Conservation (phyloP, 2,797 vertebrate species). For the Propithecus deckenii region DNA sequence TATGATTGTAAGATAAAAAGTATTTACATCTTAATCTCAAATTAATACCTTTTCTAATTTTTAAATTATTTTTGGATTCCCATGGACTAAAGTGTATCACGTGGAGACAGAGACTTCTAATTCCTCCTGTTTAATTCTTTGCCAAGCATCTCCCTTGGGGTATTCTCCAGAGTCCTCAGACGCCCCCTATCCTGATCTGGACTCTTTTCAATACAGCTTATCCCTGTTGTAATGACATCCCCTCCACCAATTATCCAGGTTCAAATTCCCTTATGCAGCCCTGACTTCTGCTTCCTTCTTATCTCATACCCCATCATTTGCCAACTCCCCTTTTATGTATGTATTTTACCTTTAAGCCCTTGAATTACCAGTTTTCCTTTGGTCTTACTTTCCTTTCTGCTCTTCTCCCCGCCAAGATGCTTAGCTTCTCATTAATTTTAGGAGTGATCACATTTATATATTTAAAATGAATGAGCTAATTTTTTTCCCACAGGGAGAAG, state of each 20-base stretch:
- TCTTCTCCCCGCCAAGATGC: background rate
- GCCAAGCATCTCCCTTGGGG: background rate
- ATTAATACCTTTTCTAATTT: background rate
- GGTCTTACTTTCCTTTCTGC: background rate
- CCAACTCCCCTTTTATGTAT: background rate
- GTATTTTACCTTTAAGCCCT: background rate
- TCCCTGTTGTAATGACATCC: rapidly evolving
- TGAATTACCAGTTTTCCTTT: background rate
- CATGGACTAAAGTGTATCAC: background rate
- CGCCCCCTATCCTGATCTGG: background rate
- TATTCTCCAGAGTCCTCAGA: rapidly evolving
- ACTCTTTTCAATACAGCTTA: background rate
- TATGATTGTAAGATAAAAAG: background rate
- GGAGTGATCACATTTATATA: background rate
- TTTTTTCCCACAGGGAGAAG: background rate
- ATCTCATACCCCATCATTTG: background rate
- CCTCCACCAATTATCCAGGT: background rate
- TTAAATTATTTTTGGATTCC: background rate
- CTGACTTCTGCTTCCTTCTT: background rate
- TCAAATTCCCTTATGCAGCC: background rate
- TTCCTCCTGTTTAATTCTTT: background rate
- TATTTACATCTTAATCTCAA: background rate
- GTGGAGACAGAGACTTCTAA: background rate
- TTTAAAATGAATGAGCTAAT: background rate
- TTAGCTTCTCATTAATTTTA: background rate